Base-by-base conservation (phyloP, 37 sponge, comb jelly and placozoan species). In the Aphrocallistes beatrix region DNA sequence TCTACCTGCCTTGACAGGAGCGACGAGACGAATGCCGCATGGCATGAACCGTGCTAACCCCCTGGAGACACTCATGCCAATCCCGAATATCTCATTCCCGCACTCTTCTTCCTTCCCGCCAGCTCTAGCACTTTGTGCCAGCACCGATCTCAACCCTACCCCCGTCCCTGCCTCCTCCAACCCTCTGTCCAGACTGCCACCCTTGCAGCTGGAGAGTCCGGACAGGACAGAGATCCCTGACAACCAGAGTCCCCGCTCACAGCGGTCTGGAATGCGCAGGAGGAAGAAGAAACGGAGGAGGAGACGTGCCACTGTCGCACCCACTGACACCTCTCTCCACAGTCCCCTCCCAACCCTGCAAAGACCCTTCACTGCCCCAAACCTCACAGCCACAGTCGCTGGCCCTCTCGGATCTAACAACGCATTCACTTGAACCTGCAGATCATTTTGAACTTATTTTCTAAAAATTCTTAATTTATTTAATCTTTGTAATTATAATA, bases 351-450 rank as follows among this genome's bases (percentile, higher is more conserved):
- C n/a, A 6, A 60, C 75, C n/a, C 75, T 60, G 34, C 75, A 60
- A 30, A 60, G 75, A 60, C 75, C 75, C n/a, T 60, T 60, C 75
- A 60, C 75, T 19, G 10, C 75, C n/a, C 75, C 75, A 19, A 60
- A 60, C 75, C 75, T 60, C 17, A 60, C 28, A 28, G 75, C 75
- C 3, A 60, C 75, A 30, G 28, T 60, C 10, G 75, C 75, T 13
- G n/a, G 75, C 34, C 75, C 75, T 13, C 75, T 60, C 3, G 75
- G 75, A 6, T 3, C 75, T 60, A 28, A 60, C 34, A 19, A 60
- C 10, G n/a, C 75, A 19, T 3, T 19, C 34, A 25, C n/a, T 30
- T 60, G 34, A 60, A 25, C 8, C n/a, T n/a, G n/a, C n/a, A 60
- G 25, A 28, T 25, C n/a, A 16, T 16, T 16, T 42, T 42, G 13